Evolutionary conservation across 2,113 vertebrate genomes (phyloP).

Genomic region (Ptychochromis oligacanthus): DNA sequence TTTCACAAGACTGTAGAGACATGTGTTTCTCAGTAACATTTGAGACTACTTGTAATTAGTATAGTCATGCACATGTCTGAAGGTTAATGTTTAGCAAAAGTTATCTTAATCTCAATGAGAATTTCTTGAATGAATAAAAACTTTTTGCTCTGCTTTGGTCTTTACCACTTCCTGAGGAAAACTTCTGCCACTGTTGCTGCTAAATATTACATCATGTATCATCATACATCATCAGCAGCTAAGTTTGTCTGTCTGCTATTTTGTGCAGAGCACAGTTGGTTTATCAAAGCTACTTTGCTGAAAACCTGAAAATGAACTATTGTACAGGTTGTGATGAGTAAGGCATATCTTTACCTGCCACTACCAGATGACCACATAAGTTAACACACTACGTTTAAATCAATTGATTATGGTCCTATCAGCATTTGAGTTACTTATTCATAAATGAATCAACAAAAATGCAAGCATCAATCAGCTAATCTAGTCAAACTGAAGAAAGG

Average conservation of each 20-base stretch:
- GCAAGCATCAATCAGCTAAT: not conserved
- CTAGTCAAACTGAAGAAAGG: not conserved
- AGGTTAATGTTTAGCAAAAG: no score
- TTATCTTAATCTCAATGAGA: no score
- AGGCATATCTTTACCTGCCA: not conserved
- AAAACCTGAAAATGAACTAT: not conserved
- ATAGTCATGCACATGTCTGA: not conserved
- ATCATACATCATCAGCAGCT: not conserved
- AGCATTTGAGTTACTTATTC: not conserved
- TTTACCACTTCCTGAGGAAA: fast-evolving
- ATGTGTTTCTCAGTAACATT: not conserved
- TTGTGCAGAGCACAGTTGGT: not conserved
- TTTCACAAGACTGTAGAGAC: not conserved
- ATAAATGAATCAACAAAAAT: not conserved
- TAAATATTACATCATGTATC: not conserved
- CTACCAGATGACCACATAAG: not conserved
- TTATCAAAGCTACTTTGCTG: not conserved
- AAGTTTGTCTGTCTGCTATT: not conserved
- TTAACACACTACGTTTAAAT: not conserved
- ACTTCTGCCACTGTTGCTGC: not conserved
- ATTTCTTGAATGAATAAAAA: no score
- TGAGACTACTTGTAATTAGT: not conserved
- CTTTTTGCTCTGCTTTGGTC: no score
- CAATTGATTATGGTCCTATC: not conserved
- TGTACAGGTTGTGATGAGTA: not conserved